Evolutionary conservation across 2,113 vertebrate genomes (phyloP).

Genomic region (Hydrochoerus hydrochaeris): DNA sequence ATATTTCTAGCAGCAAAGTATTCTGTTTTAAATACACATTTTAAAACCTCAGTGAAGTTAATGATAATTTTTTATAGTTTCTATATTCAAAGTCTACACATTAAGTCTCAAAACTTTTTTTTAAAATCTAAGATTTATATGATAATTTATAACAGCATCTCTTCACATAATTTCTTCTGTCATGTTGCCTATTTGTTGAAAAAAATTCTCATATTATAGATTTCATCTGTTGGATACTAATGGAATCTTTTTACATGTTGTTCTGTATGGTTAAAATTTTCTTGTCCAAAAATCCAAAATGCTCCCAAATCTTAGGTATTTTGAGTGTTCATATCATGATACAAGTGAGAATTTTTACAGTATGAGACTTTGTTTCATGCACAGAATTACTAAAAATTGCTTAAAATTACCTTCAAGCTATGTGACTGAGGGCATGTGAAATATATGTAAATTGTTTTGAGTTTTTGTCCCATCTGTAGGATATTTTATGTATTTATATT

Average conservation of each 20-base stretch:
- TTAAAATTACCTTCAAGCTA: not conserved
- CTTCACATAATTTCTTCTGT: not conserved
- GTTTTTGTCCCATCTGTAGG: not conserved
- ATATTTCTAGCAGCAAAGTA: not conserved
- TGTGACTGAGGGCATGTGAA: not conserved
- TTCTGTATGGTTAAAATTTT: not conserved
- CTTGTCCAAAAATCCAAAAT: not conserved
- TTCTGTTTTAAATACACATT: not conserved
- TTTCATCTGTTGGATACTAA: conserved; percentile 14
- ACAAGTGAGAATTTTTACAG: not conserved
- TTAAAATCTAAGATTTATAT: not conserved
- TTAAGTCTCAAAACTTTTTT: not conserved
- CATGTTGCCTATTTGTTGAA: not conserved
- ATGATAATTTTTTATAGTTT: not conserved
- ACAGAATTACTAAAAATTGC: not conserved
- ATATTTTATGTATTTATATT: not conserved
- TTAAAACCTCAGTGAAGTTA: not conserved
- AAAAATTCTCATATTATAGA: not conserved
- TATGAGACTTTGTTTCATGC: not conserved
- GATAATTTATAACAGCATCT: not conserved
- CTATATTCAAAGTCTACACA: not conserved
- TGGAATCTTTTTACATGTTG: not conserved
- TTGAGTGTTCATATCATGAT: not conserved
- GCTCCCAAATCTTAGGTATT: not conserved
- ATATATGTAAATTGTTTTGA: not conserved